Evolutionary conservation across 2,888 invertebrate genomes (phyloP), one percentile per base, ranked within the genome.

Genomic region (Orthosia cruda): DNA sequence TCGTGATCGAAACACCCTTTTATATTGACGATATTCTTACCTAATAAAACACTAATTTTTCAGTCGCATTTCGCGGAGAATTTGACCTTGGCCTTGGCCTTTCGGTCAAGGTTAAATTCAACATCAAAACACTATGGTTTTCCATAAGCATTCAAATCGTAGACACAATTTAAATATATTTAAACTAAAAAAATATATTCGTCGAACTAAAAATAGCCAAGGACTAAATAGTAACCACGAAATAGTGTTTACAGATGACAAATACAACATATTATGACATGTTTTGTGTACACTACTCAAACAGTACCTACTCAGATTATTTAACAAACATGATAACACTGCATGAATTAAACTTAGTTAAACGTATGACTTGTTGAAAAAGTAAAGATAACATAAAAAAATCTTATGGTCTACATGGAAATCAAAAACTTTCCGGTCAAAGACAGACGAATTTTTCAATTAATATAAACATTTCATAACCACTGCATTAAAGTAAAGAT

Each of bases 211-310:
- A 32, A 50, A 52, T 66, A 61, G 49, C 5, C 40, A 66, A 74
- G 45, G 32, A 54, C 62, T 11, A 23, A 12, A 59, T 47, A 16
- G 16, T 52, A 40, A 32, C 23, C 57, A 23, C 18, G 54, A 23
- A 61, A 57, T 9, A 40, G 11, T 69, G 20, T 76, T 49, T 62
- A 55, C 64, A 59, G n/a, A 32, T 49, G 58, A 68, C 64, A 70
- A 70, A 80, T 61, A 77, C 7, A 59, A 18, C 52, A 54, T 63
- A 63, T 66, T 62, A 76, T 55, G 18, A 66, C 76, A 76, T 58
- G 47, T 49, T 20, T 16, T 67, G 32, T 81, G 55, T 76, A 50
- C 65, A 50, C 65, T 49, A 45, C 40, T 57, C 57, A 66, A 70
- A 45, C 15, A 74, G 13, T 23, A 26, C 40, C 40, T 40, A 40